Conservation (phyloP, 2,797 vertebrate genomes). For the Molossus alvarezi region DNA sequence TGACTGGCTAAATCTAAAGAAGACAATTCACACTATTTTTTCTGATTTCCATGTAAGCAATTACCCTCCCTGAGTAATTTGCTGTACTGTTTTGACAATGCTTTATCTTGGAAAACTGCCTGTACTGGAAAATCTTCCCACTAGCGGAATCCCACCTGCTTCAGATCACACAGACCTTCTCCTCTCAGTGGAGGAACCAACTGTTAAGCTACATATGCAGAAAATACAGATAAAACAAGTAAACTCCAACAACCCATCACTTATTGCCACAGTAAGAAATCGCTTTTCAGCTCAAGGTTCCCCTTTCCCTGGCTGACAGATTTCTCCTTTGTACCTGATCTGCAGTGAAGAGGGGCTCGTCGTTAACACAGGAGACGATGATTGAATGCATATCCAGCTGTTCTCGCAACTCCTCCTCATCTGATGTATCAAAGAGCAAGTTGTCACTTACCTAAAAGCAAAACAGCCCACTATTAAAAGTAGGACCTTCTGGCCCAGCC, state of each 20-base stretch:
- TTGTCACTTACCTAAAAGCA: slow-evolving; percentile 91
- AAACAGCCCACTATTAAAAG: slow-evolving; percentile 40
- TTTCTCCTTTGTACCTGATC: slow-evolving; percentile 93
- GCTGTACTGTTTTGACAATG: neutral
- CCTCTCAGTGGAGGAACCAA: neutral
- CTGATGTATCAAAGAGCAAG: slow-evolving; percentile 96
- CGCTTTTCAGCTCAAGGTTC: neutral
- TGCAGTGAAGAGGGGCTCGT: slow-evolving; percentile 98
- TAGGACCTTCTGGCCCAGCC: neutral
- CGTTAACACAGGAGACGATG: slow-evolving; percentile 96
- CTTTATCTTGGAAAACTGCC: slow-evolving; percentile 7
- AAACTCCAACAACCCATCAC: neutral
- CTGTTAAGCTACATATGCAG: neutral
- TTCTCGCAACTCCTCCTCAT: slow-evolving; percentile 98
- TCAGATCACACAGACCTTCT: neutral
- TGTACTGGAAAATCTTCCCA: slow-evolving; percentile 51
- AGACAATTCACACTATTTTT: slow-evolving; percentile 29
- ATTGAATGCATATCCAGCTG: slow-evolving; percentile 99
- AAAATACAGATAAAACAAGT: neutral
- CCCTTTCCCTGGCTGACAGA: neutral
- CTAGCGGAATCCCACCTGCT: slow-evolving; percentile 2
- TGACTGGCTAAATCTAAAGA: slow-evolving; percentile 15
- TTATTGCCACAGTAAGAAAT: neutral
- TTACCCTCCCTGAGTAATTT: slow-evolving; percentile 1
- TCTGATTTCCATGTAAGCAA: slow-evolving; percentile 32